Conservation (phyloP, 1,140 invertebrate species). For the Ceratina australensis region DNA sequence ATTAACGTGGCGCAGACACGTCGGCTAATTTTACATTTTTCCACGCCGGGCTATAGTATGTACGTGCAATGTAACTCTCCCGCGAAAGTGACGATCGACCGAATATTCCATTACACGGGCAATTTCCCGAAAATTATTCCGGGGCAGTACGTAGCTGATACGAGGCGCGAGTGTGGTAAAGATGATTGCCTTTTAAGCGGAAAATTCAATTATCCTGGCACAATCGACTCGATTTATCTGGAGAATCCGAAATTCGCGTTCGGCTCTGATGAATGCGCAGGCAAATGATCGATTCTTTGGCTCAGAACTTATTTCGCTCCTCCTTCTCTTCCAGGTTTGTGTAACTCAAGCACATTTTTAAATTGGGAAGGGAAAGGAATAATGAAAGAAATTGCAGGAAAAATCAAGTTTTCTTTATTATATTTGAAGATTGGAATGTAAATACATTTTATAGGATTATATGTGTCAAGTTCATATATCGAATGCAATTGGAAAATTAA, state of each 20-base stretch:
- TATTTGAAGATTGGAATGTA: too few relatives aligned
- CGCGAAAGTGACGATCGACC: conserved; percentile 43
- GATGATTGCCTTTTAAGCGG: conserved; percentile 58
- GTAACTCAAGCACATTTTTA: too few relatives aligned
- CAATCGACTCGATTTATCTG: conserved; percentile 45
- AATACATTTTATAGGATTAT: too few relatives aligned
- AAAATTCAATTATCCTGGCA: conserved; percentile 50
- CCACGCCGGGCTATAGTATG: not conserved
- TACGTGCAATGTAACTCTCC: conserved; percentile 34
- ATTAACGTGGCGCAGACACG: conserved; percentile 30
- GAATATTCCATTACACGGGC: conserved; percentile 57
- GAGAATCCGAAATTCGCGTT: conserved; percentile 36
- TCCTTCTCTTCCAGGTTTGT: too few relatives aligned
- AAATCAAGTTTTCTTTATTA: not conserved
- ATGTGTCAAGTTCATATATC: too few relatives aligned
- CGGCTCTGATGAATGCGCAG: not conserved
- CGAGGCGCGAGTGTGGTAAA: conserved; percentile 37
- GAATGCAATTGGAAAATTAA: too few relatives aligned
- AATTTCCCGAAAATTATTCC: conserved; percentile 56
- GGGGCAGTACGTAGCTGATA: conserved; percentile 20
- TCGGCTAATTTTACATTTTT: conserved; percentile 45
- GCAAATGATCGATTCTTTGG: too few relatives aligned
- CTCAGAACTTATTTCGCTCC: too few relatives aligned
- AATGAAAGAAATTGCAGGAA: too few relatives aligned
- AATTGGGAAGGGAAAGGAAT: too few relatives aligned